Percentiles rank a stretch among this genome's conserved stretches.
These are phyloP conservation scores for Sipunculus nudus DNA, from an alignment of 2,888 invertebrate genomes.

Conservation along the genomic window DNA sequence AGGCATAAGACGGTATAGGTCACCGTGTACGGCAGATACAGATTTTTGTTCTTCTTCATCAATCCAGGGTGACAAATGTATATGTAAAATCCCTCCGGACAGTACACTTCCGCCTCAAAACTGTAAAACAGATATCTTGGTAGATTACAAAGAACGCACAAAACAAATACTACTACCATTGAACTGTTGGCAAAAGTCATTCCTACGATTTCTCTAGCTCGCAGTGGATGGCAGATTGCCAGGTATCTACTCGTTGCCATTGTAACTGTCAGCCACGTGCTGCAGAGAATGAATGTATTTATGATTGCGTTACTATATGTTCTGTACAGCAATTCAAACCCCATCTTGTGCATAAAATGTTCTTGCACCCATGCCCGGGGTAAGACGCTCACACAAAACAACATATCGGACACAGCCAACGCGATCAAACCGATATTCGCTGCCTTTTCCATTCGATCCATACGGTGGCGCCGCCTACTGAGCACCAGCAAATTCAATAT, in stretches of 20 bases:
- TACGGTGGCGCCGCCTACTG: conserved; percentile 51
- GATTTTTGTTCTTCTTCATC: conserved; percentile 3
- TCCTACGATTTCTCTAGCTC: conserved; percentile 58
- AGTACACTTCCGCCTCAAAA: conserved; percentile 14
- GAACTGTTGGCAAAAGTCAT: conserved; percentile 53
- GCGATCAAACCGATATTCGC: conserved; percentile 62
- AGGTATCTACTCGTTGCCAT: conserved; percentile 63
- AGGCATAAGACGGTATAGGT: conserved; percentile 57
- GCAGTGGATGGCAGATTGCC: conserved; percentile 63
- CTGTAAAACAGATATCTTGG: conserved; percentile 29
- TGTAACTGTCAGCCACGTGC: conserved; percentile 63
- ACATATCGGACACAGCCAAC: conserved; percentile 59
- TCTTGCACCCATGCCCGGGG: conserved; percentile 48
- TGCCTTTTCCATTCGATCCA: conserved; percentile 61
- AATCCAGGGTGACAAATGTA: conserved; percentile 20
- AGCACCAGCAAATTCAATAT: conserved; percentile 56
- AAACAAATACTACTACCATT: conserved; percentile 37
- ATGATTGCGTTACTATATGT: conserved; percentile 53
- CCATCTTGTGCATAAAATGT: not conserved
- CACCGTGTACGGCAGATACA: conserved; percentile 27
- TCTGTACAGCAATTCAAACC: conserved; percentile 44
- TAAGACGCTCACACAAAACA: conserved; percentile 60
- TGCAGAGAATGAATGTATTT: conserved; percentile 60
- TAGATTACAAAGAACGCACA: conserved; percentile 30
- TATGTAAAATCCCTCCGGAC: conserved; percentile 5